Conservation (phyloP, 1,140 invertebrate species). For the Oncopodura yosiiana region DNA sequence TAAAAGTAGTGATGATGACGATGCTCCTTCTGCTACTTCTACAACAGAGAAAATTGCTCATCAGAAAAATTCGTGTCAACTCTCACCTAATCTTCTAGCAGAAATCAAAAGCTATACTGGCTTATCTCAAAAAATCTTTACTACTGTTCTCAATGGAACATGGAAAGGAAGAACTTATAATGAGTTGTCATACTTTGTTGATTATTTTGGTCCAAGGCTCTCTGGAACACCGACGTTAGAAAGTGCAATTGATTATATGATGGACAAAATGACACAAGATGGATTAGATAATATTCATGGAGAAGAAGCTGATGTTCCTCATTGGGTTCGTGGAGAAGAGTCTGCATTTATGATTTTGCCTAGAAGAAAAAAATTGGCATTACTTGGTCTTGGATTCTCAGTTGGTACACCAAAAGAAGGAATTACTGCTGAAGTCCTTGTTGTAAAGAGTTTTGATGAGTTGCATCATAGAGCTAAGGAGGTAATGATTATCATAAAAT, state of each 20-base stretch:
- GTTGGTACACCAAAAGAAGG: slow-evolving; percentile 51
- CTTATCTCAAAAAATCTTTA: no score
- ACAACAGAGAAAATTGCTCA: no score
- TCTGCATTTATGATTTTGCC: slow-evolving; percentile 51
- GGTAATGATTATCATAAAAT: slow-evolving; percentile 34
- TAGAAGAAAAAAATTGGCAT: slow-evolving; percentile 46
- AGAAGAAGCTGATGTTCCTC: slow-evolving; percentile 47
- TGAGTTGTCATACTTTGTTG: slow-evolving; percentile 56
- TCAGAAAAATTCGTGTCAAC: no score
- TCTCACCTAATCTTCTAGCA: no score
- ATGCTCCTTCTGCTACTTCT: no score
- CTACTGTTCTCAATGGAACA: slow-evolving; percentile 47
- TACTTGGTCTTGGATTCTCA: slow-evolving; percentile 56
- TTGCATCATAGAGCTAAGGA: slow-evolving; percentile 36
- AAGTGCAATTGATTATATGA: slow-evolving; percentile 60
- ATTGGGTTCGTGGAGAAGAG: slow-evolving; percentile 57
- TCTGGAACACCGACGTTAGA: slow-evolving; percentile 55
- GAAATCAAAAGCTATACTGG: no score
- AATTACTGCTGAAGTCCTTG: slow-evolving; percentile 40
- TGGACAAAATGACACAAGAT: slow-evolving; percentile 46
- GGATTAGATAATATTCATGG: slow-evolving; percentile 54
- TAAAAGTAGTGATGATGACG: no score
- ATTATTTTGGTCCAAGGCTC: slow-evolving; percentile 59
- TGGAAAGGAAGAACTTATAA: slow-evolving; percentile 50
- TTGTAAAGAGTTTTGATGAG: slow-evolving; percentile 43